Base-by-base conservation (phyloP, 2,797 vertebrate species). In the Megalops cyprinoides region DNA sequence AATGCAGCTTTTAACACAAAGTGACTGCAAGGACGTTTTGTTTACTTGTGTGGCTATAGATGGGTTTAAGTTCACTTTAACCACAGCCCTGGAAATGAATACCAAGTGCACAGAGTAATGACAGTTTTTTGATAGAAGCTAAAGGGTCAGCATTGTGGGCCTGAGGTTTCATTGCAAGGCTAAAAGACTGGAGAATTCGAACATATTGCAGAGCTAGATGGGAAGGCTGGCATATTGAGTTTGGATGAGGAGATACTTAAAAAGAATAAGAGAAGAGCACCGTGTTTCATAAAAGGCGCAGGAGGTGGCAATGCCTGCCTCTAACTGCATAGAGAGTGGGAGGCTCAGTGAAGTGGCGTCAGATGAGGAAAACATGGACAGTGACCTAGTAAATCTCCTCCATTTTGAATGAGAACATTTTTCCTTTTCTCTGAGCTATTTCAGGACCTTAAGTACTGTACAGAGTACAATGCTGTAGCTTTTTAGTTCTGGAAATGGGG, bases 371-470 rank as follows among this genome's bases (percentile, higher is more conserved):
- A 56, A 62, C 80, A 25, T n/a, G 62, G 71, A 79, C 46, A 55
- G 15, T 80, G 65, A 82, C 81, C 73, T 79, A 31, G 75, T 75
- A 76, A 74, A 77, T 65, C 77, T 84, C 74, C 3, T 77, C 44
- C 78, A 71, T 82, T 80, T 77, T 74, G 78, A 60, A 76, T 62
- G 78, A 77, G 78, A 74, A 82, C 74, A 65, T 76, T 71, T 53
- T 58, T 60, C 31, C 23, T 58, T 31, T 46, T 42, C 51, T 25
- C n/a, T 65, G 56, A 56, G 25, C 81, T 80, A 73, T 84, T 77
- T 82, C 49, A 53, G 53, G 65, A 77, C 53, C 74, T 74, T 74
- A 62, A 82, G 69, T 79, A 79, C 67, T 77, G 65, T 78, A 67
- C 44, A 31, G 55, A 28, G 55, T 56, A 53, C 81, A 71, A 73